Evolutionary conservation across 2,888 invertebrate species (phyloP).

Genomic region (Ditula angustiorana): DNA sequence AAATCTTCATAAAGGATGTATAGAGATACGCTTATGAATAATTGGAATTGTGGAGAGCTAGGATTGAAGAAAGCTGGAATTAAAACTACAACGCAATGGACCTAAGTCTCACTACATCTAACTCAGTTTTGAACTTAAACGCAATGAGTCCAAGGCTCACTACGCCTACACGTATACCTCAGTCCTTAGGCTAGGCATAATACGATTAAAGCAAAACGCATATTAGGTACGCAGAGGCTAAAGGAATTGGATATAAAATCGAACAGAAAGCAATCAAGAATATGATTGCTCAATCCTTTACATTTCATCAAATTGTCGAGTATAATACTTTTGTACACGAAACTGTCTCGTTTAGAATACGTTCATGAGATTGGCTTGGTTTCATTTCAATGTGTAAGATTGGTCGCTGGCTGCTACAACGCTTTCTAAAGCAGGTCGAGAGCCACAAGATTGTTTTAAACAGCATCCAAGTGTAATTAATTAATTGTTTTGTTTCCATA

Average conservation of each 20-base stretch:
- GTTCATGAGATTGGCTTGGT: conserved; percentile 68
- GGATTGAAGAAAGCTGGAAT: no score
- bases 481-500: conserved; percentile 24
- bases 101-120: no score
- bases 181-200: no score
- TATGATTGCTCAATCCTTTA: conserved; percentile 16
- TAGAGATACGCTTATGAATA: no score
- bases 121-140: no score
- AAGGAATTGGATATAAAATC: neutral
- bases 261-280: conserved; percentile 21
- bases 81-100: no score
- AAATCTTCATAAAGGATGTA: no score
- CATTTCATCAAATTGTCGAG: conserved; percentile 16
- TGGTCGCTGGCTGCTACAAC: conserved; percentile 28
- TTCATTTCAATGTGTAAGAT: conserved; percentile 69
- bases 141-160: no score
- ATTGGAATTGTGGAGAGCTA: no score
- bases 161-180: no score
- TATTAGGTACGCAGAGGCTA: no score
- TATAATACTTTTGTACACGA: conserved; percentile 22
- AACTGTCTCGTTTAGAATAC: conserved; percentile 66
- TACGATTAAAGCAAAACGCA: no score
- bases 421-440: conserved; percentile 29
- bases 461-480: conserved; percentile 1
- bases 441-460: conserved; percentile 3